Percentiles rank a stretch among this genome's conserved stretches.
phyloP scores from a whole-genome alignment of 2,888 invertebrate species.

The Rotaria macrura region DNA sequence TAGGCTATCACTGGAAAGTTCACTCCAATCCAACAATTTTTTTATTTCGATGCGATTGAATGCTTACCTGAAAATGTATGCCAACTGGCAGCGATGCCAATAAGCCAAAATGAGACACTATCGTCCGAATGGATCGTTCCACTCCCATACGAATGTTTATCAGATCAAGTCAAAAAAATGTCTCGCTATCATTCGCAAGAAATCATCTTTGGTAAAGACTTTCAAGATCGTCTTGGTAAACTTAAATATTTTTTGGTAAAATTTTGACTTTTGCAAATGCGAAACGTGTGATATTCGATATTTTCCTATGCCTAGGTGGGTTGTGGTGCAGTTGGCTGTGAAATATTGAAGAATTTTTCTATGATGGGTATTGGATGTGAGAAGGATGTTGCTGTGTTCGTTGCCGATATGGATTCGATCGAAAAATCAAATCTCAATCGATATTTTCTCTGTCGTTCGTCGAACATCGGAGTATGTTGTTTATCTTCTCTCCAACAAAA shows the following conservation, averaged over 20 bases:
- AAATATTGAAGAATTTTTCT: slow-evolving; percentile 91
- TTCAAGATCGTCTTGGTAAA: slow-evolving; percentile 70
- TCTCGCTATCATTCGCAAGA: slow-evolving; percentile 67
- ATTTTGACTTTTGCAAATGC: too few relatives aligned
- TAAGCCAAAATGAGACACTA: background rate
- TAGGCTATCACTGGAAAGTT: slow-evolving; percentile 67
- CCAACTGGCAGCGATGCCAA: too few relatives aligned
- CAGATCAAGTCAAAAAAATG: background rate
- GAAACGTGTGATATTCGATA: too few relatives aligned
- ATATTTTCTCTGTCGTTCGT: slow-evolving; percentile 88
- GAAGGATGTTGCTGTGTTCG: slow-evolving; percentile 58
- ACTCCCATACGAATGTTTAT: too few relatives aligned
- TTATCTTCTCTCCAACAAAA: too few relatives aligned
- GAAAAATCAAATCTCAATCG: slow-evolving; percentile 96
- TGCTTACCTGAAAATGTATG: slow-evolving; percentile 62
- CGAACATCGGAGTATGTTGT: slow-evolving; percentile 61
- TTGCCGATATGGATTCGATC: slow-evolving; percentile 98
- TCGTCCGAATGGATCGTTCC: too few relatives aligned
- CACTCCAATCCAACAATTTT: slow-evolving; percentile 78
- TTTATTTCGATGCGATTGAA: slow-evolving; percentile 90
- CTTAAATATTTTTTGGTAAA: slow-evolving; percentile 53
- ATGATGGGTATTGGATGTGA: slow-evolving; percentile 82
- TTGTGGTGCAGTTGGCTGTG: slow-evolving; percentile 66
- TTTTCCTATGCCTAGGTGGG: slow-evolving; percentile 42
- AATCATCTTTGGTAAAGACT: slow-evolving; percentile 78